Conservation (phyloP, 2,797 vertebrate genomes). For the Lates japonicus region DNA sequence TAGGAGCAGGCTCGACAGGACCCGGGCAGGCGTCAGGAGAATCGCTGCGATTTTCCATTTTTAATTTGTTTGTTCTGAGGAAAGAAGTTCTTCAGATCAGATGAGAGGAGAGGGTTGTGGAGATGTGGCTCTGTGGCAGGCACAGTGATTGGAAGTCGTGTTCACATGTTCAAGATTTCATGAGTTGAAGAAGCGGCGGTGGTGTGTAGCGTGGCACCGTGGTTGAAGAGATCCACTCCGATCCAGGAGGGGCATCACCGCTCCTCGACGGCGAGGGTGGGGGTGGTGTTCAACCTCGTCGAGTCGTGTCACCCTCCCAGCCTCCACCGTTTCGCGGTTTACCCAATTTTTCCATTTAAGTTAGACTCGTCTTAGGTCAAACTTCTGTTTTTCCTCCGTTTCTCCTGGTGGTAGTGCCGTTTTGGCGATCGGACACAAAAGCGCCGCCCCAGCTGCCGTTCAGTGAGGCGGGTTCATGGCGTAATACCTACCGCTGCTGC, state of each 20-base stretch:
- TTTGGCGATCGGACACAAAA: conserved; percentile 69
- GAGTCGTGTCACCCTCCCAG: conserved; percentile 68
- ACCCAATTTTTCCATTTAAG: conserved; percentile 75
- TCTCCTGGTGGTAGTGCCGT: conserved; percentile 75
- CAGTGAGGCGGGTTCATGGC: conserved; percentile 98
- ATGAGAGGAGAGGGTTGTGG: conserved; percentile 53
- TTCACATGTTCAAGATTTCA: conserved; percentile 64
- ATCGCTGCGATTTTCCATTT: background rate
- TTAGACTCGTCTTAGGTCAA: conserved; percentile 79
- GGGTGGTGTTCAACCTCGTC: conserved; percentile 74
- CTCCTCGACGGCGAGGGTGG: conserved; percentile 84
- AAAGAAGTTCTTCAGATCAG: conserved; percentile 39
- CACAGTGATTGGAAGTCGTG: conserved; percentile 34
- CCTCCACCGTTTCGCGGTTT: conserved; percentile 78
- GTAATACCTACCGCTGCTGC: conserved; percentile 96
- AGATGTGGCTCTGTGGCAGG: conserved; percentile 67
- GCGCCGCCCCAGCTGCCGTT: conserved; percentile 78
- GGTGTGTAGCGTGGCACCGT: conserved; percentile 80
- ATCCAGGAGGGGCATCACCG: conserved; percentile 86
- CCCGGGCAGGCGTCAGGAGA: conserved; percentile 63
- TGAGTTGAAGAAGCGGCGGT: conserved; percentile 57
- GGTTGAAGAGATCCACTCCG: conserved; percentile 85
- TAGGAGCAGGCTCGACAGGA: too few species aligned
- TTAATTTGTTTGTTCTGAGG: conserved; percentile 8
- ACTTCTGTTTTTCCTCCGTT: conserved; percentile 65